Evolutionary conservation across 2,113 vertebrate genomes (phyloP).

Genomic region (Anguilla rostrata): DNA sequence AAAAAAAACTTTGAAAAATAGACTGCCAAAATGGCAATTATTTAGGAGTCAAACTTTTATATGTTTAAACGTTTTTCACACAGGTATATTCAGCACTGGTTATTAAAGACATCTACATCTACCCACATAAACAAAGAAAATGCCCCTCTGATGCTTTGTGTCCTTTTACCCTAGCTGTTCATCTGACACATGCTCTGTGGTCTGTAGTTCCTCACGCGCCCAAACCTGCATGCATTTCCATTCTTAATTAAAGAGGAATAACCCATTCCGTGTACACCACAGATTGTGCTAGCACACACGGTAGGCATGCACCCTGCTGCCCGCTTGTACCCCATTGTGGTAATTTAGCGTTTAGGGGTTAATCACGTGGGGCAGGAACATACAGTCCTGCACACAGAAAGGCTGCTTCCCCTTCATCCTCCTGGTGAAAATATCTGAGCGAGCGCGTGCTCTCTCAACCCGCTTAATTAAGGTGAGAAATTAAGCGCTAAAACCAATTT

Average conservation of each 20-base stretch:
- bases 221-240: slow-evolving; percentile 3
- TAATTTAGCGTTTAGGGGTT: slow-evolving; percentile 37
- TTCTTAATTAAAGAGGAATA: neutral
- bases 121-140: too few species aligned
- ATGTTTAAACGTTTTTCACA: too few species aligned
- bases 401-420: slow-evolving; percentile 30
- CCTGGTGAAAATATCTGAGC: slow-evolving; percentile 46
- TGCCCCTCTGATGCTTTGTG: too few species aligned
- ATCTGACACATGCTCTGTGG: neutral
- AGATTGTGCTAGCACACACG: slow-evolving; percentile 33
- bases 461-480: slow-evolving; percentile 71
- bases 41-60: too few species aligned
- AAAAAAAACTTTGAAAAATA: too few species aligned
- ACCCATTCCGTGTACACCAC: neutral
- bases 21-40: too few species aligned
- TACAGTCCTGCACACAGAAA: neutral
- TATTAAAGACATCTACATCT: too few species aligned
- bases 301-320: neutral
- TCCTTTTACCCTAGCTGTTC: too few species aligned
- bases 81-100: too few species aligned
- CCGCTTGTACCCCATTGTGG: neutral
- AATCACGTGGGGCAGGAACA: slow-evolving; percentile 27
- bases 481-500: slow-evolving; percentile 74
- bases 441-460: slow-evolving; percentile 30
- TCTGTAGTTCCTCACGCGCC: neutral